Conservation (phyloP, 2,888 invertebrate genomes). For the Philereme transversata region DNA sequence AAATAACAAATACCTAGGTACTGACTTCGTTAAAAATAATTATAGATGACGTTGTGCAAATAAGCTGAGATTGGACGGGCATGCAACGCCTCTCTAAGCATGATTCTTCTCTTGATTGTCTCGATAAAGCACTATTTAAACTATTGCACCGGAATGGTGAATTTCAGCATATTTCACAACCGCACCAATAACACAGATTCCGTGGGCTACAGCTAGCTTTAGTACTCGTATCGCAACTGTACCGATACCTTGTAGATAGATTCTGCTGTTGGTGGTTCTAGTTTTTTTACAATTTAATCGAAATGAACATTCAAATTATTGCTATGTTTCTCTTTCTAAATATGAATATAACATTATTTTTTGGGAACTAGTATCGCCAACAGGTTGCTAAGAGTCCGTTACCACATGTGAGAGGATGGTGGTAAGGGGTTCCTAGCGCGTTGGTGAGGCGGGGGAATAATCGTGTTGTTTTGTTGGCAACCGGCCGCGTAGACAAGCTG, state of each 20-base stretch:
- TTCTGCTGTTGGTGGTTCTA: conserved; percentile 34
- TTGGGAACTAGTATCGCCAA: conserved; percentile 22
- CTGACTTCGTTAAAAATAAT: conserved; percentile 25
- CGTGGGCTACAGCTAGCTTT: conserved; percentile 60
- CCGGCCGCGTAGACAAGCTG: conserved; percentile 95
- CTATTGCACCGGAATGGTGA: conserved; percentile 58
- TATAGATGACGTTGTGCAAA: conserved; percentile 64
- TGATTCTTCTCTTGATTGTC: conserved; percentile 51
- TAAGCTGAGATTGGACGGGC: conserved; percentile 81
- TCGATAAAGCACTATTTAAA: conserved; percentile 41
- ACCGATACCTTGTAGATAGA: conserved; percentile 51
- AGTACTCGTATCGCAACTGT: conserved; percentile 63
- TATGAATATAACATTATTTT: background rate
- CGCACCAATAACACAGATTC: conserved; percentile 57
- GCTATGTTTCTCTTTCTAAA: background rate
- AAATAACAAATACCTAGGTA: conserved; percentile 29
- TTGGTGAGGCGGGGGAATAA: conserved; percentile 55
- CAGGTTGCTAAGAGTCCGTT: conserved; percentile 27
- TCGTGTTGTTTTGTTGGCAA: conserved; percentile 62
- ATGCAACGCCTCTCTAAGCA: conserved; percentile 63
- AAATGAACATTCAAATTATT: background rate
- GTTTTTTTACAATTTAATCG: conserved; percentile 19
- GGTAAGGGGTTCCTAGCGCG: conserved; percentile 26
- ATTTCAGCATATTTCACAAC: conserved; percentile 80
- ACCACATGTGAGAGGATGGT: conserved; percentile 12